phyloP scores from a whole-genome alignment of 2,113 vertebrate species.

The Brachypteracias leptosomus region DNA sequence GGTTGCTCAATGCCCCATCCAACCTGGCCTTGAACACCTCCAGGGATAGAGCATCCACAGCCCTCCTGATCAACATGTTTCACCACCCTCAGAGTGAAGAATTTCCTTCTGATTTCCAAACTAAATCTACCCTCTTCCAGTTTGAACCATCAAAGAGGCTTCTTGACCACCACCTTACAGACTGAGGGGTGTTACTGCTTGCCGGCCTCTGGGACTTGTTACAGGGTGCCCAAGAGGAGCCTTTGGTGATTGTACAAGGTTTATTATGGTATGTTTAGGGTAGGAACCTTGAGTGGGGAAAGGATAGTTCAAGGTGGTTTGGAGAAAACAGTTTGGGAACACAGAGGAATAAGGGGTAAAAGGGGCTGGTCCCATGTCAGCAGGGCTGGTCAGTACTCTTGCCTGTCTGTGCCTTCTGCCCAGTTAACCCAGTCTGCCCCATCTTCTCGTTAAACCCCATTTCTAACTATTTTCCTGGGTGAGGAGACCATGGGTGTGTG shows the following conservation, averaged over 20 bases:
- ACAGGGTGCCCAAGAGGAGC: neutral
- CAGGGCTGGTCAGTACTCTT: neutral
- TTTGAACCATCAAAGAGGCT: neutral
- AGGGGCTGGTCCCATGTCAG: neutral
- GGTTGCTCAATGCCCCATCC: too few species aligned
- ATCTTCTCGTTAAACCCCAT: neutral
- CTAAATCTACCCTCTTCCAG: too few species aligned
- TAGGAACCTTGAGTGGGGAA: neutral
- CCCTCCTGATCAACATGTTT: too few species aligned
- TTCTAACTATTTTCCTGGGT: neutral
- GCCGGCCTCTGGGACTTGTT: neutral
- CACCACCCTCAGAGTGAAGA: too few species aligned
- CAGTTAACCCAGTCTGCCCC: neutral
- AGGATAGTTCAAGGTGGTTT: neutral
- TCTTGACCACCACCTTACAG: neutral
- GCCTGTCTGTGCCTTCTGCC: neutral
- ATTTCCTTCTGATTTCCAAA: too few species aligned
- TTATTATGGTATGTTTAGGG: neutral
- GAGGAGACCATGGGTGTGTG: neutral
- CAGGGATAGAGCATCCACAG: too few species aligned
- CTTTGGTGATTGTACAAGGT: neutral
- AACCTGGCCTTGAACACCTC: too few species aligned
- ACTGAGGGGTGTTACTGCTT: neutral
- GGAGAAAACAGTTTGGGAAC: neutral
- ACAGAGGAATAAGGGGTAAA: neutral